Base-by-base conservation (phyloP, 2,888 invertebrate genomes). In the Electrophaes corylata region DNA sequence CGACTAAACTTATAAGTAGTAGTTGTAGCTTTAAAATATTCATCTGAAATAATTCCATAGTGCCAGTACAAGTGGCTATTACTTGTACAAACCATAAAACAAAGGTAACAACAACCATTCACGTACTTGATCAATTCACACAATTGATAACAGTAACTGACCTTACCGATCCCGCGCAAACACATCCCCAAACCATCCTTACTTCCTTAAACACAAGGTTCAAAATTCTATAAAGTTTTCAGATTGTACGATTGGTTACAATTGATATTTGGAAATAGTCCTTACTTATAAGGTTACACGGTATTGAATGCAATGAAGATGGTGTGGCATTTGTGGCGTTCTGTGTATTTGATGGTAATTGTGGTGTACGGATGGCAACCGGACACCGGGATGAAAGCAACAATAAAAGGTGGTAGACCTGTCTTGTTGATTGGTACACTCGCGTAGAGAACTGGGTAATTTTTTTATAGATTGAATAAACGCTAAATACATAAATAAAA, bases 341-440 rank as follows among this genome's bases (percentile, higher is more conserved):
- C 68, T 67, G 71, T 49, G 55, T 56, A 56, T 78, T 70, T 64
- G 57, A 10, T 59, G 67, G 57, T 83, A 90, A 88, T 89, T 90
- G 87, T 67, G 62, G 69, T 63, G 69, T 72, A 75, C 83, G 86
- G 86, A 87, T 86, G 84, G 87, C 85, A 85, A 90, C 89, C 87
- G 87, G 89, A 90, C 89, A 89, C 89, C 85, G 87, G 83, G 77
- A 72, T 87, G 86, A 88, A 89, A 89, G 88, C 83, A 78, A 84
- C 89, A 88, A 88, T 89, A 90, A 90, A 90, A 90, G 91, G 91
- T 88, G 84, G 79, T 80, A 83, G 90, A 87, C 88, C 86, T 88
- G 88, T 77, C 76, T 76, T 74, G 77, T 83, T 88, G 88, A 90
- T 88, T 84, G 83, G 83, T 90, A 88, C 85, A 76, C 63, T 62